phyloP scores from a whole-genome alignment of 2,888 invertebrate genomes.

The Eueremaeus valkanovi region DNA sequence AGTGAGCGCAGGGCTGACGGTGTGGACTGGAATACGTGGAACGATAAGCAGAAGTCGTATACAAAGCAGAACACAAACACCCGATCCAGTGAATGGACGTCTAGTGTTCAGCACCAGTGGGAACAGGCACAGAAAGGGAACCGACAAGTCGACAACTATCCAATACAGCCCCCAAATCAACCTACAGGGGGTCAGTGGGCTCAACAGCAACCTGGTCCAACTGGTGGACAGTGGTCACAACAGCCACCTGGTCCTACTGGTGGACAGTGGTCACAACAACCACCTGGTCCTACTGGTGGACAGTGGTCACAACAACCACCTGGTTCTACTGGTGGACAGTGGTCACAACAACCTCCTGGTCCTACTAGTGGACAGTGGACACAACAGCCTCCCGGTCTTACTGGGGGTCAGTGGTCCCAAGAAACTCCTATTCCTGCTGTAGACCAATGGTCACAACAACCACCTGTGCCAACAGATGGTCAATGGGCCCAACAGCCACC shows the following conservation, averaged over 20 bases:
- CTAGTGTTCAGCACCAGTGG: neutral
- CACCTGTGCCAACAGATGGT: too few relatives aligned
- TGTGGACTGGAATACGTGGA: slow-evolving; percentile 23
- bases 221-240: neutral
- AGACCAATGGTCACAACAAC: neutral
- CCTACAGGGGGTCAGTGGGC: neutral
- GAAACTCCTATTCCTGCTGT: neutral
- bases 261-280: too few relatives aligned
- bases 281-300: neutral
- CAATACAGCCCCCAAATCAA: neutral
- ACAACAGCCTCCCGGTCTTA: neutral
- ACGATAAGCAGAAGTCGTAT: neutral
- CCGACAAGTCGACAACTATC: neutral
- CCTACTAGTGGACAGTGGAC: neutral
- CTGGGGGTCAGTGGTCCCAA: neutral
- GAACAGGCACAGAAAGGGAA: neutral
- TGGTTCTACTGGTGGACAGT: too few relatives aligned
- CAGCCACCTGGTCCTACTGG: too few relatives aligned
- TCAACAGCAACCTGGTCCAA: neutral
- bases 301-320: neutral
- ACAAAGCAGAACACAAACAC: neutral
- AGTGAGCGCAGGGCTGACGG: neutral
- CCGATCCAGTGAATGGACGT: neutral
- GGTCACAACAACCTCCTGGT: too few relatives aligned
- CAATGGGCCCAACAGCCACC: too few relatives aligned